Conservation (phyloP, 2,888 invertebrate species). For the Malacosoma neustria region DNA sequence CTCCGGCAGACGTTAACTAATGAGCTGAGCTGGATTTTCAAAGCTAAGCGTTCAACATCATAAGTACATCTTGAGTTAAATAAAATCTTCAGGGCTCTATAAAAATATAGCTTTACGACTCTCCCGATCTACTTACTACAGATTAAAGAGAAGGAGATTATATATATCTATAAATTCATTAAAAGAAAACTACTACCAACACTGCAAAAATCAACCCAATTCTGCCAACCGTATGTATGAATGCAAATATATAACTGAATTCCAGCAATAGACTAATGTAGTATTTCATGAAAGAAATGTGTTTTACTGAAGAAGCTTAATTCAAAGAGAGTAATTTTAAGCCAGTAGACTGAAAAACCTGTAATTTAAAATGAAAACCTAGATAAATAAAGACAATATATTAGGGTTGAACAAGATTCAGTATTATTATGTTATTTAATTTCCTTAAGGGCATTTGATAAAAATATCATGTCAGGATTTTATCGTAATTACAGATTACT, state of each 20-base stretch:
- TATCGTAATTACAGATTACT: too few relatives aligned
- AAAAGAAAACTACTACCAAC: neutral
- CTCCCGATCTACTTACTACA: too few relatives aligned
- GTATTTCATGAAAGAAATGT: neutral
- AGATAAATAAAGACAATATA: neutral
- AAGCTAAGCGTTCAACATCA: too few relatives aligned
- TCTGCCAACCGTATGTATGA: neutral
- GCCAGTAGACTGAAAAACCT: neutral
- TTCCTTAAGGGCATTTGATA: too few relatives aligned
- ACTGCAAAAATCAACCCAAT: neutral
- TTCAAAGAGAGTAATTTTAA: neutral
- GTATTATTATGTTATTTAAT: too few relatives aligned
- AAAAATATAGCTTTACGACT: too few relatives aligned
- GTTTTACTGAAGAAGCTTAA: neutral
- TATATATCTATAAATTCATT: too few relatives aligned
- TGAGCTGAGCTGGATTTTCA: neutral
- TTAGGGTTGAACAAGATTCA: neutral
- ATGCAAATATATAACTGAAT: neutral
- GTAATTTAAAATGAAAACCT: neutral
- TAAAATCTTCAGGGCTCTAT: too few relatives aligned
- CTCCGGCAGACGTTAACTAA: neutral
- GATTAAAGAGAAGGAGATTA: too few relatives aligned
- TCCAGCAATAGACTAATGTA: neutral
- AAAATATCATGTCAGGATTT: too few relatives aligned
- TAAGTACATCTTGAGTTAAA: too few relatives aligned